Evolutionary conservation across 2,888 invertebrate genomes (phyloP).

Genomic region (Parnassius mnemosyne): DNA sequence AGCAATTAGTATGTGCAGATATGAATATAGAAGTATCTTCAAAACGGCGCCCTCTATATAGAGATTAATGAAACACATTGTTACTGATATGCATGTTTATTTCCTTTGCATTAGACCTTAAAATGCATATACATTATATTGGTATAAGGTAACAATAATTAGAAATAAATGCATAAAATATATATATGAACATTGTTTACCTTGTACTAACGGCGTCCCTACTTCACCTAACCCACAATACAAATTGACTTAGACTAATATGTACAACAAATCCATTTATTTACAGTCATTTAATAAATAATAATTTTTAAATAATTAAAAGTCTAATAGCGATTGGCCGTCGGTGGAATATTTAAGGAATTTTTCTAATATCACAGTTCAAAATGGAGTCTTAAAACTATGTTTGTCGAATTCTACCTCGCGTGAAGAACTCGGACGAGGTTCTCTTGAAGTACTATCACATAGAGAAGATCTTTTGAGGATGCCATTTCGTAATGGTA

Average conservation of each 20-base stretch:
- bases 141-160: conserved; percentile 23
- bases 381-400: conserved; percentile 70
- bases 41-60: neutral
- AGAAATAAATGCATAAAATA: conserved; percentile 28
- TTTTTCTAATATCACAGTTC: conserved; percentile 69
- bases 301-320: conserved; percentile 49
- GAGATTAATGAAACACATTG: conserved; percentile 10
- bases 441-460: conserved; percentile 42
- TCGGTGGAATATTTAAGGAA: conserved; percentile 62
- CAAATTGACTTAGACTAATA: conserved; percentile 46
- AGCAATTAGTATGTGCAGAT: neutral
- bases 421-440: conserved; percentile 39
- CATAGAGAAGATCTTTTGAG: conserved; percentile 64
- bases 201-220: conserved; percentile 35
- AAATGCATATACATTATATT: conserved; percentile 31
- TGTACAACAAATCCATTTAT: conserved; percentile 61
- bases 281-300: conserved; percentile 72
- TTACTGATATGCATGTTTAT: conserved; percentile 32
- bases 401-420: conserved; percentile 49
- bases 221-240: conserved; percentile 19
- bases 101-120: conserved; percentile 29
- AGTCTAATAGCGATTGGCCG: conserved; percentile 42
- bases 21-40: neutral
- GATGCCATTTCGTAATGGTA: conserved; percentile 62
- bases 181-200: conserved; percentile 35